Evolutionary conservation across 2,113 vertebrate genomes (phyloP), one percentile per base, ranked within the genome.

Genomic region (Pheucticus melanocephalus): DNA sequence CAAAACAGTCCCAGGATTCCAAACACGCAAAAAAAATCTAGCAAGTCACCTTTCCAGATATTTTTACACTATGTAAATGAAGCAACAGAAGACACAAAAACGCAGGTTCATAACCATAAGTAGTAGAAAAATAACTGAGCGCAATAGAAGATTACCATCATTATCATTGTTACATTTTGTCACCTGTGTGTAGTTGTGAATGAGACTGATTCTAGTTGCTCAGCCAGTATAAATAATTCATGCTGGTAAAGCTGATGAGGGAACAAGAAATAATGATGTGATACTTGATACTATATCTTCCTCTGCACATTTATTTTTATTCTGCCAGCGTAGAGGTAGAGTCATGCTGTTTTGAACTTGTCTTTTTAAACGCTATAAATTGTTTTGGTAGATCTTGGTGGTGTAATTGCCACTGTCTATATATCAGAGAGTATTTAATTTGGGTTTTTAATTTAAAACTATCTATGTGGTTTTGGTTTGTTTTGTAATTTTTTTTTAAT

Each of bases 141-240:
- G 53, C 45, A 91, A 37, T 39, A 90, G 82, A 72, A 94, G n/a
- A 91, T 78, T 66, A 87, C 40, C 20, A 44, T 82, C 31, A 84
- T 93, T 83, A 90, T 75, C 39, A 70, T 33, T 16, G n/a, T 51
- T 90, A 71, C 21, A 33, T 91, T 95, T 95, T 94, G 44, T 89
- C 86, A 95, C 83, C 76, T 90, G 69, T 50, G 50, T 4, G 2
- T 48, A 69, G 40, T 31, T 82, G 53, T 92, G 89, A 95, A 89
- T 87, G 69, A 92, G 69, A 71, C 65, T 84, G 73, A 76, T 92
- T 95, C 48, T 68, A 71, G 47, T 50, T 60, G 53, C 60, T 91
- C 68, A 90, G 60, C 23, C 71, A 78, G 86, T 40, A 85, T 95
- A 92, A 95, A 95, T 97, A 89, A 96, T 94, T 94, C 73, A 94